Conservation (phyloP, 2,113 vertebrate species). For the Nothoprocta pentlandii region DNA sequence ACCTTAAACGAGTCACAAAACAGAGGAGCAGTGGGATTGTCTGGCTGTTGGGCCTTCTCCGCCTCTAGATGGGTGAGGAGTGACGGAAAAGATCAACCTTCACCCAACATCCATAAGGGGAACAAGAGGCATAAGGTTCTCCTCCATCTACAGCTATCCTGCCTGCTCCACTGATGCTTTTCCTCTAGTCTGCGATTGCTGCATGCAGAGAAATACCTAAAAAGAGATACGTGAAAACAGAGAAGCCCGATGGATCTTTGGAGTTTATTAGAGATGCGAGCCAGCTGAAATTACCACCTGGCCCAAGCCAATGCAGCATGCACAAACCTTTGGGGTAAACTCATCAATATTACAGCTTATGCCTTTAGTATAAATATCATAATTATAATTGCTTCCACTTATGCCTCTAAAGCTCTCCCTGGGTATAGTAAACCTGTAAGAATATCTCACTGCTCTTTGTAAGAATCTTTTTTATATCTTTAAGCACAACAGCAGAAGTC, state of each 20-base stretch:
- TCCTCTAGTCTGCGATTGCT: not conserved
- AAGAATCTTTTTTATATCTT: rapidly evolving
- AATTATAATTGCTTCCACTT: not conserved
- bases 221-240: not conserved
- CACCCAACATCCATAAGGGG: rapidly evolving
- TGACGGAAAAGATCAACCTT: not conserved
- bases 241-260: not conserved
- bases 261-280: not conserved
- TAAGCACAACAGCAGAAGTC: no score
- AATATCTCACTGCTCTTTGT: not conserved
- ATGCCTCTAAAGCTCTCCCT: not conserved
- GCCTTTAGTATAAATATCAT: not conserved
- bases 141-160: not conserved
- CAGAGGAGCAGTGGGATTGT: not conserved
- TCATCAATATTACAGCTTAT: not conserved
- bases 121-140: not conserved
- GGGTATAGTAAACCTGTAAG: not conserved
- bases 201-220: not conserved
- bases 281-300: not conserved
- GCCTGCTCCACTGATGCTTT: no score
- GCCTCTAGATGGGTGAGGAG: not conserved
- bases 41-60: rapidly evolving
- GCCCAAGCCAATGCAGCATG: not conserved
- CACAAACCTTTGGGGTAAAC: not conserved
- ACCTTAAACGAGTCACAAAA: not conserved